Evolutionary conservation across 2,797 vertebrate genomes (phyloP).

Genomic region (Platyrinchus mystaceus): DNA sequence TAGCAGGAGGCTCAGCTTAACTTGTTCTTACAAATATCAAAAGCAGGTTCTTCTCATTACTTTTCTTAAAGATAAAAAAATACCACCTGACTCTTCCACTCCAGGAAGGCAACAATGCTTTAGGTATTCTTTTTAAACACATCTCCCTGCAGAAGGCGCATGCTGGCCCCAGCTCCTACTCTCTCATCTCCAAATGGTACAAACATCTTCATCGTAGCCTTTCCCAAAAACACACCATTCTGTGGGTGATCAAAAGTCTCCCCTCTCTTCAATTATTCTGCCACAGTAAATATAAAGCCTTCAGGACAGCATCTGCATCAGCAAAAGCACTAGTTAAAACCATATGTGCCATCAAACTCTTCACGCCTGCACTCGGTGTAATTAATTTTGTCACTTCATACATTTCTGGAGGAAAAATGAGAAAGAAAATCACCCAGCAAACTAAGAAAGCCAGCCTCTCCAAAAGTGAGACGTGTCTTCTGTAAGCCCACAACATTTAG

Average conservation of each 20-base stretch:
- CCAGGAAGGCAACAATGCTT: slow-evolving; percentile 7
- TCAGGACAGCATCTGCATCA: neutral
- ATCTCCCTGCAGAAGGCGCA: neutral
- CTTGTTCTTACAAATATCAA: slow-evolving; percentile 21
- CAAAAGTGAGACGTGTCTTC: neutral
- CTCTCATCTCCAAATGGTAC: neutral
- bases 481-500: neutral
- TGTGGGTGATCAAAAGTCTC: slow-evolving; percentile 31
- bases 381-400: slow-evolving; percentile 29
- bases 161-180: neutral
- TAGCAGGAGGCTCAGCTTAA: slow-evolving; percentile 27
- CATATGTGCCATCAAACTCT: neutral
- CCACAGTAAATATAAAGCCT: slow-evolving; percentile 34
- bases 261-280: slow-evolving; percentile 3
- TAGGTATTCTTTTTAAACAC: neutral
- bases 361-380: neutral
- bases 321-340: slow-evolving; percentile 3
- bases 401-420: neutral
- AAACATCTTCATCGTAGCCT: neutral
- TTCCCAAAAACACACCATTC: neutral
- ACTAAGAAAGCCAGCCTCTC: neutral
- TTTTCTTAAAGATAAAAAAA: slow-evolving; percentile 6
- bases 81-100: neutral
- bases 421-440: neutral
- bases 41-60: slow-evolving; percentile 26